Base-by-base conservation (phyloP, 1,140 invertebrate genomes). In the Drosophila novamexicana region DNA sequence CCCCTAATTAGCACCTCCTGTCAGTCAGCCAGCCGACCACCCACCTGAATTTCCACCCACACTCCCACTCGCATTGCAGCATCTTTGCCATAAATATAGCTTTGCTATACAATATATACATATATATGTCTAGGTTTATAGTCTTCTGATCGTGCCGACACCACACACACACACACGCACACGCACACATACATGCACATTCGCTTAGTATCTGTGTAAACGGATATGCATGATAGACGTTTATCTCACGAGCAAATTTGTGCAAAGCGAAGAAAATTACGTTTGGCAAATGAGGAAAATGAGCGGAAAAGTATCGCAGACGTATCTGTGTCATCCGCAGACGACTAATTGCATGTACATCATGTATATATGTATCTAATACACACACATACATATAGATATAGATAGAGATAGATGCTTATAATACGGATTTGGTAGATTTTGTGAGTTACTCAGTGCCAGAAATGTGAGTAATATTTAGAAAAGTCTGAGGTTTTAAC, bases 1-100 rank as follows among this genome's bases (percentile, higher is more conserved):
- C 79, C 79, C 83, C 83, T 88, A 88, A 88, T 88, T 88, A 88
- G 71, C 81, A 83, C 75, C 84, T 89, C 79, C 84, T 89, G 83
- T 80, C 74, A 65, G 47, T 52, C 61, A 36, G 14, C 14, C 53
- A 32, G 29, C 42, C 56, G 44, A 18, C 61, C 50, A 67, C 54
- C 47, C 59, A 71, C 44, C 18, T 37, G 42, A 16, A 58, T 29
- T 66, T 47, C 36, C 50, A 36, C 49, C 32, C 34, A 66, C 40
- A 57, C 59, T 34, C 45, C 44, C 40, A 37, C 29, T 45, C 44
- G 39, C 29, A 14, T 16, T 64, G 61, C 73, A 71, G 49, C 68
- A 65, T 45, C 69, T 65, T 65, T 40, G 57, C 76, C 63, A 79
- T 67, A 68, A 80, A 36, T 57, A 64, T 56, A 64, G 14, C 10